Conservation (phyloP, 2,113 vertebrate genomes). For the Eolophus roseicapilla region DNA sequence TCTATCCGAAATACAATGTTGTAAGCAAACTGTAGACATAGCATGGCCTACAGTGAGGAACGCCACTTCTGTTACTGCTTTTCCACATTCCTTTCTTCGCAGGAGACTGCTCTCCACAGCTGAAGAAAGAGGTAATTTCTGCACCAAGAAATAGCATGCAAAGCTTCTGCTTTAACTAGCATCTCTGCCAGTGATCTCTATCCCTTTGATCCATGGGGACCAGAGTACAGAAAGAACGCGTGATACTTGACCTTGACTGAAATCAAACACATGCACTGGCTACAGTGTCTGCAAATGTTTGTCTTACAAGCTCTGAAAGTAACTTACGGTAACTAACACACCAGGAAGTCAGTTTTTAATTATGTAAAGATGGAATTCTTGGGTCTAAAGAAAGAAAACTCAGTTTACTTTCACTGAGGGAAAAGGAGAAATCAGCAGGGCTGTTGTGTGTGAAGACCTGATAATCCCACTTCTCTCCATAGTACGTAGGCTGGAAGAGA, state of each 20-base stretch:
- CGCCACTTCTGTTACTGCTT: neutral
- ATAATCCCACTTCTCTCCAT: neutral
- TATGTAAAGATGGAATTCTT: neutral
- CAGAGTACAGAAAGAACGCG: neutral
- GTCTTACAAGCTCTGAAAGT: neutral
- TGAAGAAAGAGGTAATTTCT: constrained; percentile 1
- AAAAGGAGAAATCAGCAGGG: neutral
- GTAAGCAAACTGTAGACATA: neutral
- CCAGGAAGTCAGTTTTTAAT: neutral
- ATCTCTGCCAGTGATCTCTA: neutral
- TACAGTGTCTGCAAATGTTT: neutral
- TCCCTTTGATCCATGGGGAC: neutral
- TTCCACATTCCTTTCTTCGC: neutral
- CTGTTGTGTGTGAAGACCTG: neutral
- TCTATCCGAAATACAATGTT: neutral
- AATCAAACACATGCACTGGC: neutral
- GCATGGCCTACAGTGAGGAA: neutral
- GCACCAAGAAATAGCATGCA: neutral
- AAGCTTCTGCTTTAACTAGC: neutral
- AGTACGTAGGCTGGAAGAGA: neutral
- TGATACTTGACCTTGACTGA: neutral
- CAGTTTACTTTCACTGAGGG: neutral
- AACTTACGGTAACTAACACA: neutral
- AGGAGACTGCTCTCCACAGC: neutral
- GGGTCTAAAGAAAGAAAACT: neutral